Evolutionary conservation across 1,140 invertebrate genomes (phyloP), one percentile per base, ranked within the genome.

Genomic region (Aphelinus atriplicis): DNA sequence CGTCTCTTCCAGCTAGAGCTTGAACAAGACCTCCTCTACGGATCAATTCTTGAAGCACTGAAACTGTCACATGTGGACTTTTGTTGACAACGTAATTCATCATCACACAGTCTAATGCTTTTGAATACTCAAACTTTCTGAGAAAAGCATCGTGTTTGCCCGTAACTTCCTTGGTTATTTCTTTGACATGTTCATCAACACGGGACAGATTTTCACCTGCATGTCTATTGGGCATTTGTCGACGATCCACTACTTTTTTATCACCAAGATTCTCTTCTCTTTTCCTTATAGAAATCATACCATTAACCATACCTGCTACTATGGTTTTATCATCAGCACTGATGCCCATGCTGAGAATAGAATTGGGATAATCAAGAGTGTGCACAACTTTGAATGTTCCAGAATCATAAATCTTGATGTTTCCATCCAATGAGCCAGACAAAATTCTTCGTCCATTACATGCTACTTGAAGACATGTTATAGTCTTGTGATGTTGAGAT

Each of bases 391-490:
- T 94, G 83, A 96, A 98, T 1, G 92, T 94, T 69, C 92, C 90
- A 62, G 96, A 90, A 84, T 98, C 95, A 87, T 97, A 98, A 78
- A 99, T 92, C 90, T 98, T 98, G 0, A 99, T 93, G 88, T 98
- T 96, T 79, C 95, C 91, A 83, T 99, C 98, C 60, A 99, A 88
- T 2, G 96, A 97, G 4, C 93, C 96, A 6, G 97, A 98, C 77
- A 99, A 83, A 55, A 99, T 88, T 80, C 95, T 90, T 72, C 92
- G 93, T 46, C 93, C 93, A 83, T 96, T 92, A 45, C 92, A 94
- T 43, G 94, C 93, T 71, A 97, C 89, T 78, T 90, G 88, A 43
- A 98, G 80, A 78, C 93, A 93, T 2, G 96, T 98, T 1, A 99
- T 92, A 1, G 97, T 97, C 90, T 99, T 99, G 83, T 98, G 96